These are phyloP conservation scores for Phycodurus eques DNA, from an alignment of 2,113 vertebrate species.

Conservation along the genomic window DNA sequence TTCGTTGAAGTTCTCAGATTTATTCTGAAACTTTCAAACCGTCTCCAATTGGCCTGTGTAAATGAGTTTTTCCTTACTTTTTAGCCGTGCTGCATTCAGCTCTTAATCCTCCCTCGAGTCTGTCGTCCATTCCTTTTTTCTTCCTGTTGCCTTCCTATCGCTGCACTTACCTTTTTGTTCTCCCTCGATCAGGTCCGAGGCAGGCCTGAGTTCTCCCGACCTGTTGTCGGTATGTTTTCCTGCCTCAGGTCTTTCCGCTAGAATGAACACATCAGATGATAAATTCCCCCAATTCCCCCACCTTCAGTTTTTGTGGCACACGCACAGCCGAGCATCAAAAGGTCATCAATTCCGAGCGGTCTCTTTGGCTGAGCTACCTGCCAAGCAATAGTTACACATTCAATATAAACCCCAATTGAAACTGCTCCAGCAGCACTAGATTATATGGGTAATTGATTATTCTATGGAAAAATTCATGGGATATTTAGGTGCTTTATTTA, in stretches of 20 bases:
- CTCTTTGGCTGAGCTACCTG: constrained; percentile 41
- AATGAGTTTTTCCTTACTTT: constrained; percentile 55
- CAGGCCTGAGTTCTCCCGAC: constrained; percentile 51
- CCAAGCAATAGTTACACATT: constrained; percentile 64
- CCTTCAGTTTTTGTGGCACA: constrained; percentile 1
- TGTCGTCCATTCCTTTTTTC: constrained; percentile 20
- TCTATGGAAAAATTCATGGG: not conserved
- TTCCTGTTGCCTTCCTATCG: constrained; percentile 24
- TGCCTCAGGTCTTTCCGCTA: constrained; percentile 57
- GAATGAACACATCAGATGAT: constrained; percentile 71
- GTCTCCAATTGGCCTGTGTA: constrained; percentile 52
- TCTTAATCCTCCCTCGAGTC: constrained; percentile 63
- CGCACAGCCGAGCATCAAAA: constrained; percentile 13
- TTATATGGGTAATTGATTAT: not conserved
- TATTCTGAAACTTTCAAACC: constrained; percentile 39
- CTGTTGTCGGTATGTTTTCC: constrained; percentile 29
- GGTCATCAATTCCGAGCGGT: constrained; percentile 39
- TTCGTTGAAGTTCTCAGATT: constrained; percentile 43
- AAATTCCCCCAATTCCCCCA: constrained; percentile 39
- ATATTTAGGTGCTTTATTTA: too few relatives aligned
- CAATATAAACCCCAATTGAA: not conserved
- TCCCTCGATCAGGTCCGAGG: constrained; percentile 55
- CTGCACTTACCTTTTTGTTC: constrained; percentile 52
- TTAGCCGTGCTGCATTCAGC: constrained; percentile 30
- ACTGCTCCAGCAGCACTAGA: not conserved